These are phyloP conservation scores for Plagodis pulveraria DNA, from an alignment of 2,888 invertebrate genomes.

Conservation along the genomic window DNA sequence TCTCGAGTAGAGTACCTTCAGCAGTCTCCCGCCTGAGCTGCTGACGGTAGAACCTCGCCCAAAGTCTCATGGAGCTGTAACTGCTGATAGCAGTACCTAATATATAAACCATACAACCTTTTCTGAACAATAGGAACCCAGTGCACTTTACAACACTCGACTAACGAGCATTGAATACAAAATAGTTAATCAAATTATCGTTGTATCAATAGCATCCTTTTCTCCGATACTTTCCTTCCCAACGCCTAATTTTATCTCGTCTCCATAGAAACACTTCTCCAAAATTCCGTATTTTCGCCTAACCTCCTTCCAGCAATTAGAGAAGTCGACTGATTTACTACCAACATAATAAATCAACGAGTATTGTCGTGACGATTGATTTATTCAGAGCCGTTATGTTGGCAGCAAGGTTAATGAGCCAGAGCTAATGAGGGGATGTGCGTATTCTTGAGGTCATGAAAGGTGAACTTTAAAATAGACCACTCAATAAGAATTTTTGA, in stretches of 20 bases:
- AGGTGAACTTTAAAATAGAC: conserved; percentile 25
- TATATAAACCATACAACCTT: no score
- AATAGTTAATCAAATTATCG: no score
- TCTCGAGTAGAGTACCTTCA: no score
- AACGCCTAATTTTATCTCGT: not conserved
- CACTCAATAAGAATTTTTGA: not conserved
- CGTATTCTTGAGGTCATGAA: conserved; percentile 25
- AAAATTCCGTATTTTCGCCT: conserved; percentile 44
- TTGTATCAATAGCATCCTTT: no score
- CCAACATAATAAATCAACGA: conserved; percentile 60
- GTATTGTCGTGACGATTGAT: conserved; percentile 54
- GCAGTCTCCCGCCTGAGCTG: no score
- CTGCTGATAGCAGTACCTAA: no score
- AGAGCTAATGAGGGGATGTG: conserved; percentile 43
- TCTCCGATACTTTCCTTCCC: no score
- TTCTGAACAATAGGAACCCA: no score
- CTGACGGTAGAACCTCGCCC: no score
- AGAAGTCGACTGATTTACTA: conserved; percentile 58
- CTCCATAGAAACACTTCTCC: conserved; percentile 1
- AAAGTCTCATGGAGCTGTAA: no score
- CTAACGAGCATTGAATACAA: no score
- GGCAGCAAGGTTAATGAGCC: conserved; percentile 52
- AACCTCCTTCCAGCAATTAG: conserved; percentile 57
- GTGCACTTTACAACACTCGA: no score
- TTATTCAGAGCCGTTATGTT: conserved; percentile 48